Evolutionary conservation across 2,797 vertebrate species (phyloP).

Genomic region (Alcedo atthis): DNA sequence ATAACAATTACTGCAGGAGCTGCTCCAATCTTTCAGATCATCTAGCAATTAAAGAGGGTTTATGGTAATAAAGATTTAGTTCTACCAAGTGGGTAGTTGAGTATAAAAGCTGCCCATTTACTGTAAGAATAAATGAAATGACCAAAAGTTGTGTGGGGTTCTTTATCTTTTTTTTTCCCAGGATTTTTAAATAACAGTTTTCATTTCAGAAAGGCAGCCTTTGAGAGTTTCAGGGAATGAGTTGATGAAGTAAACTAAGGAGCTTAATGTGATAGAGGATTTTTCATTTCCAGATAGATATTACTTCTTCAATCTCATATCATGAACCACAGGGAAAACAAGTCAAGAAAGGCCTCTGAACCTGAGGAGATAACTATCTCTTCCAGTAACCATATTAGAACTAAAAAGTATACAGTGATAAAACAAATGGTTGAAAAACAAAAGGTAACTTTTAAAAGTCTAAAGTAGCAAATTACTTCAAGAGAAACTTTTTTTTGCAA

Average conservation of each 20-base stretch:
- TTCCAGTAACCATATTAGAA: not conserved
- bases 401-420: not conserved
- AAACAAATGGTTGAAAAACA: not conserved
- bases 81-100: not conserved
- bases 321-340: not conserved
- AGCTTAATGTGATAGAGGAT: not conserved
- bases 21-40: not conserved
- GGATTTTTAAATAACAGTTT: not conserved
- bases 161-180: not conserved
- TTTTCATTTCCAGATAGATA: not conserved
- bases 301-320: not conserved
- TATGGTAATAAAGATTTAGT: not conserved
- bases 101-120: not conserved
- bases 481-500: not conserved
- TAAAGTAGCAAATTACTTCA: not conserved
- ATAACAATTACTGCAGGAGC: not conserved
- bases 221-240: not conserved
- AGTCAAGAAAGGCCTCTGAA: not conserved
- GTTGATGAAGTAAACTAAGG: not conserved
- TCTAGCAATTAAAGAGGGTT: not conserved
- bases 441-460: not conserved
- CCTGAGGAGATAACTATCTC: not conserved
- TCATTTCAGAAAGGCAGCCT: not conserved
- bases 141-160: not conserved
- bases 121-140: not conserved